Conservation (phyloP, 2,888 invertebrate genomes). For the Melanophora roralis region DNA sequence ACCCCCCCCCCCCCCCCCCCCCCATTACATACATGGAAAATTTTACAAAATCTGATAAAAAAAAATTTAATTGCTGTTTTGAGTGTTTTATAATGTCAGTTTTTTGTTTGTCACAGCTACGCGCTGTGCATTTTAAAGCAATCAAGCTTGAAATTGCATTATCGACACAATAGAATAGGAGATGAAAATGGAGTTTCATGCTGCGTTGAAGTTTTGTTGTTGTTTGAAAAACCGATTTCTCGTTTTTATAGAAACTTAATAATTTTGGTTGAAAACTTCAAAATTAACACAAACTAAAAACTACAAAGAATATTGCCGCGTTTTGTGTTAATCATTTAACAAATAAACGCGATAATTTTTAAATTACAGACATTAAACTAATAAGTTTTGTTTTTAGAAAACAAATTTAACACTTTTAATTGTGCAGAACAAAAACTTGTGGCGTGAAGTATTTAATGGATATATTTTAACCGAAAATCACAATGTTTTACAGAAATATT, state of each 20-base stretch:
- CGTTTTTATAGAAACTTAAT: not conserved
- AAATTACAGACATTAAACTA: not conserved
- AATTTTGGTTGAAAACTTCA: too few species aligned
- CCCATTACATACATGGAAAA: conserved; percentile 43
- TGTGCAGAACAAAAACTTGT: too few species aligned
- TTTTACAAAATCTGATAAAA: conserved; percentile 46
- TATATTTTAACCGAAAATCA: too few species aligned
- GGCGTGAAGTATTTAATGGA: too few species aligned
- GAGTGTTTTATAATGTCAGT: conserved; percentile 6
- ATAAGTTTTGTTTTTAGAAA: too few species aligned
- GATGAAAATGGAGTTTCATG: not conserved
- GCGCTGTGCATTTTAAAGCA: conserved; percentile 3
- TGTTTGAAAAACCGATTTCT: not conserved
- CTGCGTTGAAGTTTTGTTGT: conserved; percentile 6
- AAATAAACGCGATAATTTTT: not conserved
- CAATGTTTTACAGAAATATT: too few species aligned
- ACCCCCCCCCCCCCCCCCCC: too few species aligned
- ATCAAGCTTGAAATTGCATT: conserved; percentile 40
- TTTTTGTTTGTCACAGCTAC: not conserved
- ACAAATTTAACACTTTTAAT: too few species aligned
- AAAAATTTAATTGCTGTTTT: not conserved
- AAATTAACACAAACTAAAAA: not conserved
- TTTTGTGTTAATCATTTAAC: not conserved
- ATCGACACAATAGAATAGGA: conserved; percentile 7
- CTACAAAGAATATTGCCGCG: not conserved